These are phyloP conservation scores for Halyomorpha halys DNA, from an alignment of 1,140 invertebrate genomes.

Conservation along the genomic window DNA sequence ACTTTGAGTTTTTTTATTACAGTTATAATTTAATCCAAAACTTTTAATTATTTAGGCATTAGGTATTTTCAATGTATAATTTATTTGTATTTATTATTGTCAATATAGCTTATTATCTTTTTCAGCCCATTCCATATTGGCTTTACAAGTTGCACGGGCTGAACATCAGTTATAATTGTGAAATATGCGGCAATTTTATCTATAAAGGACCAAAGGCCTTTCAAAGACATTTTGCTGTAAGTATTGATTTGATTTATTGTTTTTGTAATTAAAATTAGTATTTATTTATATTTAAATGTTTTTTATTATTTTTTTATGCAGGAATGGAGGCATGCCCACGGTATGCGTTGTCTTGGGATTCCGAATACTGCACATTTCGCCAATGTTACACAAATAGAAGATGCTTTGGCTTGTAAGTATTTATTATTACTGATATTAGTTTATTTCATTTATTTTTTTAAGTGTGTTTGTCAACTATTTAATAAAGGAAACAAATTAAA, in stretches of 20 bases:
- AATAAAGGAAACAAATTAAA: too few relatives aligned
- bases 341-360: conserved; percentile 97
- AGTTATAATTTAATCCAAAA: too few relatives aligned
- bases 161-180: conserved; percentile 98
- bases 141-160: conserved; percentile 97
- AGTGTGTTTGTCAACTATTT: too few relatives aligned
- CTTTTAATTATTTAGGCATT: too few relatives aligned
- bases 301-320: conserved; percentile 33
- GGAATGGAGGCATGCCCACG: conserved; percentile 99
- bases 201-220: conserved; percentile 99
- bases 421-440: conserved; percentile 7
- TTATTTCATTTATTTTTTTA: too few relatives aligned
- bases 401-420: conserved; percentile 78
- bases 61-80: too few relatives aligned
- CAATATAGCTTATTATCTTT: conserved; percentile 29
- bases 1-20: too few relatives aligned
- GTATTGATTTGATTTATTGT: conserved; percentile 30
- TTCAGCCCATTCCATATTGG: conserved; percentile 95
- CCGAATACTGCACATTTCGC: conserved; percentile 99
- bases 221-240: conserved; percentile 91
- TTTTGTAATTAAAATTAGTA: conserved; percentile 14
- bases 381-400: conserved; percentile 98
- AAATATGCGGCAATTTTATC: conserved; percentile 99
- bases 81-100: too few relatives aligned
- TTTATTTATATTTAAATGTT: not conserved